These are phyloP conservation scores for Lomographa bimaculata DNA, from an alignment of 2,888 invertebrate species.

Conservation along the genomic window DNA sequence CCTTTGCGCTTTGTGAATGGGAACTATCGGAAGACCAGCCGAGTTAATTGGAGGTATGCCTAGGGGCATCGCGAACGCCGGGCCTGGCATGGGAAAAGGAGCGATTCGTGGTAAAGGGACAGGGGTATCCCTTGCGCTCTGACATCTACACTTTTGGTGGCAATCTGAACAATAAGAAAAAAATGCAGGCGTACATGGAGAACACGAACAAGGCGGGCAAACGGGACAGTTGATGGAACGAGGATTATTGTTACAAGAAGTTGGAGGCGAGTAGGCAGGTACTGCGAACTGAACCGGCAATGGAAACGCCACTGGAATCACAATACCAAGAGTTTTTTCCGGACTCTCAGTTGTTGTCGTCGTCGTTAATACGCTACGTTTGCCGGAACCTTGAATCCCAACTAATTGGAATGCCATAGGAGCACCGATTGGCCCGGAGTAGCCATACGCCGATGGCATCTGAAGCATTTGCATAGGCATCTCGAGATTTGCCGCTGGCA, in stretches of 20 bases:
- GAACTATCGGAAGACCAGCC: conserved; percentile 3
- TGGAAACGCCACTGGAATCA: conserved; percentile 29
- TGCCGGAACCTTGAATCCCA: conserved; percentile 17
- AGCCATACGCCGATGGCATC: conserved; percentile 1
- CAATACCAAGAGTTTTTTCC: conserved; percentile 7
- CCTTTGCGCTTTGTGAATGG: conserved; percentile 4
- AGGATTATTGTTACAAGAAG: conserved; percentile 32
- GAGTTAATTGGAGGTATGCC: conserved; percentile 4
- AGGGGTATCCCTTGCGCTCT: conserved; percentile 42
- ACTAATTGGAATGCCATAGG: conserved; percentile 9
- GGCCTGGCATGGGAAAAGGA: conserved; percentile 12
- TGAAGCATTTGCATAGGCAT: conserved; percentile 32
- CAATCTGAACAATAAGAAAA: conserved; percentile 68
- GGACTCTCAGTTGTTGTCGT: conserved; percentile 21
- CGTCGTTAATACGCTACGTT: conserved; percentile 10
- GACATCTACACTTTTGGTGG: conserved; percentile 63
- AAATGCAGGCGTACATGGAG: conserved; percentile 68
- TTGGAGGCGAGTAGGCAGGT: conserved; percentile 41
- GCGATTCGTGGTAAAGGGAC: conserved; percentile 40
- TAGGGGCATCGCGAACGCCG: conserved; percentile 14
- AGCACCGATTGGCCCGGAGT: neutral
- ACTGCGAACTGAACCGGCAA: conserved; percentile 49
- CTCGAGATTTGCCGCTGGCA: conserved; percentile 35
- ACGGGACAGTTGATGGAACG: conserved; percentile 52
- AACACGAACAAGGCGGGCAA: conserved; percentile 66